phyloP scores from a whole-genome alignment of 2,888 invertebrate species.

The Syrphus vitripennis region DNA sequence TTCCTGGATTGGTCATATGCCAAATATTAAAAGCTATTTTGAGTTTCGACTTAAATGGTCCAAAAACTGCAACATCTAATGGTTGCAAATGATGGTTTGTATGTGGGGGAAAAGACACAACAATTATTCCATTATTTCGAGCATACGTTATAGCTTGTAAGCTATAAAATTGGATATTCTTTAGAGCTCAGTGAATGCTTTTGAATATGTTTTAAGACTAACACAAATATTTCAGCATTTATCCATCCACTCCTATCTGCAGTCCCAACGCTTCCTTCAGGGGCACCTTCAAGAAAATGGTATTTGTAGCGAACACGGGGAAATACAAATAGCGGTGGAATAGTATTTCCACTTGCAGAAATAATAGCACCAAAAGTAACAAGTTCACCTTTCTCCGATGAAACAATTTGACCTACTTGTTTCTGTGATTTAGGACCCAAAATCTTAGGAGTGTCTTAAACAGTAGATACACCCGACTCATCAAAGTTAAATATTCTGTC shows the following conservation, averaged over 20 bases:
- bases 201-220: constrained; percentile 73
- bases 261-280: constrained; percentile 73
- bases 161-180: constrained; percentile 72
- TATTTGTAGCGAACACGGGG: constrained; percentile 70
- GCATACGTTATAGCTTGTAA: constrained; percentile 74
- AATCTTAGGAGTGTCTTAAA: constrained; percentile 68
- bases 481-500: no score
- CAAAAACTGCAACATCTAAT: constrained; percentile 49
- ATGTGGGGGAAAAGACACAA: constrained; percentile 48
- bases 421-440: constrained; percentile 71
- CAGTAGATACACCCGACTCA: constrained; percentile 67
- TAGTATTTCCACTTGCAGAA: constrained; percentile 74
- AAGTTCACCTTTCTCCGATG: constrained; percentile 77
- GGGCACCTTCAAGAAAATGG: constrained; percentile 73
- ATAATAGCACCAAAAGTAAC: constrained; percentile 76
- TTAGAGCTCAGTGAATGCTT: constrained; percentile 54
- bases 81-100: constrained; percentile 42
- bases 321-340: constrained; percentile 75
- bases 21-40: constrained; percentile 50
- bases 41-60: constrained; percentile 42
- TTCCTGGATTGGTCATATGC: constrained; percentile 45
- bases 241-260: constrained; percentile 75
- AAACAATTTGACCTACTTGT: constrained; percentile 76
- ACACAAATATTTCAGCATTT: constrained; percentile 73
- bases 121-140: constrained; percentile 77